Percentiles rank a stretch among this genome's conserved stretches.
Conservation (phyloP, 2,888 invertebrate genomes). For the Noctua fimbriata region DNA sequence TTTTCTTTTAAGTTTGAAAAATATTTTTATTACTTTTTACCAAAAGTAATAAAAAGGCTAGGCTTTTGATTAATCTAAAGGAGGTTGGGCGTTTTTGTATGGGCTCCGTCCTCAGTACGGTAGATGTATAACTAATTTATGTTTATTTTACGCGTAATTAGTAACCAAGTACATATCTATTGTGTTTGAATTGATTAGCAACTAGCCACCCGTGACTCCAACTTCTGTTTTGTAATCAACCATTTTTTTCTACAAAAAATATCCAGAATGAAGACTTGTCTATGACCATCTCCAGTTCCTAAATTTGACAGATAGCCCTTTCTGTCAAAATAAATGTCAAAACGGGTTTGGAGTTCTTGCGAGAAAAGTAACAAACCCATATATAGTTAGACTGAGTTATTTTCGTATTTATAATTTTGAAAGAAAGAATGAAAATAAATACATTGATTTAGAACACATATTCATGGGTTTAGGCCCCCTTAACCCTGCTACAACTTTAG, state of each 20-base stretch:
- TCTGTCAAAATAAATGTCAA: background rate
- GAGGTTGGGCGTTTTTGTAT: background rate
- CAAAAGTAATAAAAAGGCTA: background rate
- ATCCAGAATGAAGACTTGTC: background rate
- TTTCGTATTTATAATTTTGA: background rate
- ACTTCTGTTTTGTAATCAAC: no score
- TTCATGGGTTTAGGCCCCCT: background rate
- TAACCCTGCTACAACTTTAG: no score
- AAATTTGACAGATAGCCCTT: background rate
- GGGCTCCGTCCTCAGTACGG: background rate
- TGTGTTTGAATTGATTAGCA: background rate
- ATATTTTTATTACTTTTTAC: background rate
- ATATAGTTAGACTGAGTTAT: no score
- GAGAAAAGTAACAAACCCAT: background rate
- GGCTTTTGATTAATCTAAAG: background rate
- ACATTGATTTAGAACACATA: background rate
- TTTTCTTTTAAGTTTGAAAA: constrained; percentile 17
- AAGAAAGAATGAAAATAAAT: background rate
- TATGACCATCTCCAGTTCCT: background rate
- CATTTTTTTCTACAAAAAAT: background rate
- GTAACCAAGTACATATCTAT: no score
- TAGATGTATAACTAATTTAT: background rate
- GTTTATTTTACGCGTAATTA: background rate
- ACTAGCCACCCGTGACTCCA: background rate
- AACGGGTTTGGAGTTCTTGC: no score